Percentiles rank a stretch among this genome's conserved stretches.
Evolutionary conservation across 2,113 vertebrate species (phyloP).

Genomic region (Carlito syrichta): DNA sequence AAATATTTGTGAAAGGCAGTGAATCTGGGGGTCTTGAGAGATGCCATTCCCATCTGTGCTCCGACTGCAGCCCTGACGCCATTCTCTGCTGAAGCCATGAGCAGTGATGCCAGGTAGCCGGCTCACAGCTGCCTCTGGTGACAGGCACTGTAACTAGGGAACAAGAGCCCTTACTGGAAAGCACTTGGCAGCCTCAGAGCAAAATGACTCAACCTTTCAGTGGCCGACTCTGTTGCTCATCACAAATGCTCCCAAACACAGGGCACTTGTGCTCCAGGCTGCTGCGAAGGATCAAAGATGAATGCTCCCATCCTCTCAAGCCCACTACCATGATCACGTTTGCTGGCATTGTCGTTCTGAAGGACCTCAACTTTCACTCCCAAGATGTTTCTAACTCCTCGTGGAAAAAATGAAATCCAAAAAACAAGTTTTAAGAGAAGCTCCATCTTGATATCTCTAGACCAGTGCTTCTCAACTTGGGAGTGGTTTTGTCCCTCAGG

Average conservation of each 20-base stretch:
- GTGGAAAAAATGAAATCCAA: not conserved
- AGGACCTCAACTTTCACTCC: not conserved
- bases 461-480: not conserved
- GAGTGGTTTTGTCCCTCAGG: too few relatives aligned
- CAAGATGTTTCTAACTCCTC: not conserved
- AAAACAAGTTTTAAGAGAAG: not conserved
- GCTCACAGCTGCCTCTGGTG: not conserved
- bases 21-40: not conserved
- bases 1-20: too few relatives aligned
- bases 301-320: accelerated
- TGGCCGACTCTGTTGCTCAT: not conserved
- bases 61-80: not conserved
- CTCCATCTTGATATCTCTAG: not conserved
- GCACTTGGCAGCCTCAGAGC: not conserved
- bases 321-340: accelerated
- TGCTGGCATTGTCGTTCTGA: not conserved
- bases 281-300: accelerated
- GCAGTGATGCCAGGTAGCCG: accelerated
- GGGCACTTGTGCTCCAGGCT: not conserved
- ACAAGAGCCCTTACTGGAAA: not conserved
- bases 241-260: not conserved
- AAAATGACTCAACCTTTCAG: not conserved
- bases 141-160: not conserved
- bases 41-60: not conserved
- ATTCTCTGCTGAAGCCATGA: not conserved